These are phyloP conservation scores for Dipodomys stephensi DNA, from an alignment of 2,113 vertebrate genomes.

Conservation along the genomic window DNA sequence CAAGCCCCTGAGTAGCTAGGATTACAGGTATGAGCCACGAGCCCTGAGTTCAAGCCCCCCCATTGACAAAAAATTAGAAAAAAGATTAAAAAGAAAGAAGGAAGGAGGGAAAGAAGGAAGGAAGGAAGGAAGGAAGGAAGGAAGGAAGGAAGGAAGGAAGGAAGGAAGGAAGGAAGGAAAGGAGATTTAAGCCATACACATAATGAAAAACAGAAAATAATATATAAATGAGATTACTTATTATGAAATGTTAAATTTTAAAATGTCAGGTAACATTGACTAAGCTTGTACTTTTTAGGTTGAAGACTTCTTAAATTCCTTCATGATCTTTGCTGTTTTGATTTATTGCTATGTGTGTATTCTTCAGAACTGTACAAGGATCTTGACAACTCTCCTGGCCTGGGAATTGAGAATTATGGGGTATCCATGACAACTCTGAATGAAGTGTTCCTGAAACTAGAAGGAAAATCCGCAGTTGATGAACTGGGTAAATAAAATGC, in stretches of 20 bases:
- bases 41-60: no score
- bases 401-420: conserved; percentile 91
- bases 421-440: conserved; percentile 95
- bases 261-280: neutral
- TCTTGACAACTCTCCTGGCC: conserved; percentile 87
- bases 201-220: neutral
- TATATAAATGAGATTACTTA: neutral
- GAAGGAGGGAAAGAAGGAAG: no score
- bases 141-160: no score
- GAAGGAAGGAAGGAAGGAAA: no score
- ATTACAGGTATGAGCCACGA: no score
- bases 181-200: neutral
- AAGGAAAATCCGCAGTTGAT: conserved; percentile 87
- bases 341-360: neutral
- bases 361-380: conserved; percentile 90
- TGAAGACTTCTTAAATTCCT: neutral
- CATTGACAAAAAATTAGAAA: neutral
- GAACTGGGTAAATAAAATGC: conserved; percentile 87
- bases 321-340: neutral
- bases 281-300: neutral
- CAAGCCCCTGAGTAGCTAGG: no score
- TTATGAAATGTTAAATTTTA: neutral
- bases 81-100: no score
- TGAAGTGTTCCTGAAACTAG: conserved; percentile 95
- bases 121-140: no score